Base-by-base conservation (phyloP, 1,140 invertebrate genomes). In the Helicoverpa armigera region DNA sequence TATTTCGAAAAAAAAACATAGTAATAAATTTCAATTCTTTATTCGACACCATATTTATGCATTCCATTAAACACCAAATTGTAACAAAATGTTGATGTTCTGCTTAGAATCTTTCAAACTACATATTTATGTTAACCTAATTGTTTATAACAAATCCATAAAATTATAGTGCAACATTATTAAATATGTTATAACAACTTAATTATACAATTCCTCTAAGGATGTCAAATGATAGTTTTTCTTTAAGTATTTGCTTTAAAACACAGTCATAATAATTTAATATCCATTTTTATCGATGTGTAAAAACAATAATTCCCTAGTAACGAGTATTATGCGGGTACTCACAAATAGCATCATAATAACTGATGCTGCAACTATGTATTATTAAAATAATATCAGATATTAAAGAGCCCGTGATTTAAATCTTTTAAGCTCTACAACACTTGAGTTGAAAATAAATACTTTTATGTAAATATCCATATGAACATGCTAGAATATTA, bases 11-110 rank as follows among this genome's bases (percentile, higher is more conserved):
- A 43, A n/a, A 43, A 79, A n/a, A 72, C 56, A 61, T 58, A 51
- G 35, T 9, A 43, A 43, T 73, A 70, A 72, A 78, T 91, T 92
- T 91, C 87, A 92, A 89, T 91, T 88, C 78, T 94, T 94, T 94
- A 94, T 94, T 93, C 85, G 89, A 94, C 91, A 92, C 88, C 88
- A 90, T 92, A 91, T 89, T 92, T 93, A 94, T 91, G 91, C 89
- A 93, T 84, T 93, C 91, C 90, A 92, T 89, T 90, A 88, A 87
- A 93, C 85, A 89, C 93, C 92, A 93, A 92, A 94, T 92, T 93
- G 93, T 94, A 94, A 94, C 93, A 94, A 94, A 94, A 94, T 94
- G 93, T 87, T 86, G 86, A 90, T 87, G 63, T 86, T 83, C 72
- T 63, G 43, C 23, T 1, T 51, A 60, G 7, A 53, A 12, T 51